Base-by-base conservation (phyloP, 2,888 invertebrate species). In the Aspidiotus destructor region DNA sequence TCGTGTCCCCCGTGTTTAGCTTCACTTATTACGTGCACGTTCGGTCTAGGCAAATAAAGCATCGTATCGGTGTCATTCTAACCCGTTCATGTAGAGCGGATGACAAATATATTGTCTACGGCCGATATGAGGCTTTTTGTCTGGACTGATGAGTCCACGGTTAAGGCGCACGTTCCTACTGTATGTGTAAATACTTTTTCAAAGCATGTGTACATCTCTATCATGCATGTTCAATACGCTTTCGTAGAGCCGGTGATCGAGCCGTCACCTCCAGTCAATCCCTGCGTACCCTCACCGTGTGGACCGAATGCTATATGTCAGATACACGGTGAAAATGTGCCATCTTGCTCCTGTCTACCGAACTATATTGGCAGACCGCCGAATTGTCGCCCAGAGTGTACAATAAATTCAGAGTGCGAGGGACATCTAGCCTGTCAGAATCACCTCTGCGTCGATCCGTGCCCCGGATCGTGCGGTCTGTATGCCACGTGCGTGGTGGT, bases 271-370 rank as follows among this genome's bases (percentile, higher is more conserved):
- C 73, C 74, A 73, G 81, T 80, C 73, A 86, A 89, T 77, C 88
- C 89, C 68, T 92, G 92, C 76, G 77, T 85, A 71, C 89, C 90
- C 48, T 86, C 89, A 41, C 83, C 83, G 5, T 84, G 84, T 74
- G 84, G 84, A 48, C 80, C 82, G 5, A 81, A 82, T 73, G 79
- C 83, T 8, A 76, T 80, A 72, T 84, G 84, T 73, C 78, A 80
- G 52, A 79, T 79, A 64, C 79, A 79, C 52, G 63, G 57, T 1
- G 65, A 62, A 58, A 62, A 69, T 69, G 76, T 77, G 55, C 80
- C 82, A 8, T 79, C 80, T 7, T 84, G 84, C 72, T 80, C 81
- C 55, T 84, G 84, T 72, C 75, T 80, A 65, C 77, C 81, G 62
- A 81, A 81, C 73, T 84, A 83, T 74, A 79, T 84, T 71, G 85